These are phyloP conservation scores for Tauraco hartlaubi DNA, from an alignment of 2,797 vertebrate species.

Conservation along the genomic window DNA sequence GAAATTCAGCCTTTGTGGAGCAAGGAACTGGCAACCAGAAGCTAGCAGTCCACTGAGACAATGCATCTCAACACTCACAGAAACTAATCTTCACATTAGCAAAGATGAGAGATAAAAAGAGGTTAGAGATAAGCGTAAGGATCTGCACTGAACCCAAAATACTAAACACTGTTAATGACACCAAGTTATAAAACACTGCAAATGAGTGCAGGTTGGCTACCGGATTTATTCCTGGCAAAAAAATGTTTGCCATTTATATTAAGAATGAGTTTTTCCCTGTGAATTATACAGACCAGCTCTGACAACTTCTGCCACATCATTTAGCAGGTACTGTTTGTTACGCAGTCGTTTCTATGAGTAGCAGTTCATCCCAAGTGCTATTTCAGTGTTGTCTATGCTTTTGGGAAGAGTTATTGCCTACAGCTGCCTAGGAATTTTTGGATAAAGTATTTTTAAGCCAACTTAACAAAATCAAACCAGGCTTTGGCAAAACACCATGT, in stretches of 20 bases:
- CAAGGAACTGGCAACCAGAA: neutral
- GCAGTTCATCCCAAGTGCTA: neutral
- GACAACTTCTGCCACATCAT: neutral
- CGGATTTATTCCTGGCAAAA: neutral
- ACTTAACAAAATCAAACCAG: neutral
- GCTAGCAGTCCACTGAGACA: neutral
- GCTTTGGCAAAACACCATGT: neutral
- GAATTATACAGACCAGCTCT: neutral
- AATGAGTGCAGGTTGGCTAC: neutral
- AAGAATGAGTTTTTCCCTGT: neutral
- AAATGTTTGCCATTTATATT: neutral
- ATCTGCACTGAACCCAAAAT: neutral
- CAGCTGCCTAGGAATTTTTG: neutral
- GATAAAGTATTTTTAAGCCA: neutral
- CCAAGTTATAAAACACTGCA: neutral
- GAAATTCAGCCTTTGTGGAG: neutral
- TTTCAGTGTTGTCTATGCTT: neutral
- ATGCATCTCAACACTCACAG: neutral
- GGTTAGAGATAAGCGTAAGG: neutral
- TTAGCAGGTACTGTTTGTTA: neutral
- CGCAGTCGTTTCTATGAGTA: neutral
- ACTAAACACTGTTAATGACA: neutral
- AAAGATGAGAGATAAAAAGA: neutral
- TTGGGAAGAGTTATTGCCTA: neutral
- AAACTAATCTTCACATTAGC: neutral